Evolutionary conservation across 1,140 invertebrate species (phyloP), one percentile per base, ranked within the genome.

Genomic region (Olivierus martensii): DNA sequence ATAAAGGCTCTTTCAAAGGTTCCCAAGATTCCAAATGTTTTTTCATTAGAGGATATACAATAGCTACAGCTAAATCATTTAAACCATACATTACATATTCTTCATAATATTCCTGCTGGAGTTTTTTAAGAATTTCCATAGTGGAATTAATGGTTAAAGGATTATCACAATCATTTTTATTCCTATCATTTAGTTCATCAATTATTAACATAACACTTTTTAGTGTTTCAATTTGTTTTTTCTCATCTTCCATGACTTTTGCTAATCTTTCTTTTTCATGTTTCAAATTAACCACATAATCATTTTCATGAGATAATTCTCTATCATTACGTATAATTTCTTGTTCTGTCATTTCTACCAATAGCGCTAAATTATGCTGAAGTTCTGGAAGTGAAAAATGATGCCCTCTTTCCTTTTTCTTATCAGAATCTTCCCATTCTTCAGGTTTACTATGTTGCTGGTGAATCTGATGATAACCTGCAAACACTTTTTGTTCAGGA

Each of bases 261-360:
- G 78, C 73, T 48, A 91, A 70, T 53, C 77, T 78, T 36, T 79
- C 77, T 37, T 84, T 72, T 64, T 98, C 91, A 55, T 84, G 77
- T 59, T 84, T 79, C 11, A 97, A 68, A 3, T 79, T 79, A 0
- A 87, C 74, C 7, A 86, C 76, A 56, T 81, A 73, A 65, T 96
- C 89, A 58, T 79, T 77, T 11, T 84, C 77, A 63, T 82, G 75
- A 14, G 80, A 76, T 22, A 83, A 75, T 62, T 83, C 80, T 46
- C 83, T 77, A 57, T 94, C 87, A 64, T 89, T 91, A 59, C 80
- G 75, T 35, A 96, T 84, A 46, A 98, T 97, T 62, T 94, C 83
- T 70, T 96, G 86, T 72, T 98, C 93, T 55, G 88, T 88, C 71
- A 89, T 82, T 53, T 93, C 86, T 3, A 95, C 82, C 39, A 96